Evolutionary conservation across 2,797 vertebrate genomes (phyloP).

Genomic region (Ptychobarbus kaznakovi): DNA sequence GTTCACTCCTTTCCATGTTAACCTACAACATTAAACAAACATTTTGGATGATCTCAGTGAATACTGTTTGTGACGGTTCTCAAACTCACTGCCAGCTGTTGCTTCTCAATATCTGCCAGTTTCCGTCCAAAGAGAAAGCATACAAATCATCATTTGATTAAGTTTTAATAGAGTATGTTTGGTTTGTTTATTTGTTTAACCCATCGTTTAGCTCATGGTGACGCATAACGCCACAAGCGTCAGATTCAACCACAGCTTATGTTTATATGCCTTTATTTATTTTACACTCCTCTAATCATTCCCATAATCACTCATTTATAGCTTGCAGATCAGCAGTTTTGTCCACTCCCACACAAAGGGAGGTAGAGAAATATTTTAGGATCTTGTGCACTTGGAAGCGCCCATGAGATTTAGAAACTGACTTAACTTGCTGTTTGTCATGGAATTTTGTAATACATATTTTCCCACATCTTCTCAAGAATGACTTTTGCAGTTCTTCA

Average conservation of each 20-base stretch:
- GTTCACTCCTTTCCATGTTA: not conserved
- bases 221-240: not conserved
- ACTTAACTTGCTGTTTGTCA: not conserved
- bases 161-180: conserved; percentile 21
- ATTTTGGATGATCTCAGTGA: not conserved
- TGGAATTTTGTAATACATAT: not conserved
- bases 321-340: not conserved
- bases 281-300: not conserved
- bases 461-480: not conserved
- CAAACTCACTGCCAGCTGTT: conserved; percentile 5
- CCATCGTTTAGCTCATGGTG: not conserved
- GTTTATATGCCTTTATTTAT: not conserved
- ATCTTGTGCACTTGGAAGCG: not conserved
- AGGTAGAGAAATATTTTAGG: not conserved
- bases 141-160: not conserved
- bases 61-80: not conserved
- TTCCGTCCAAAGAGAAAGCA: not conserved
- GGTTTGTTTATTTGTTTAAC: conserved; percentile 29
- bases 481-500: not conserved
- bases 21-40: conserved; percentile 13
- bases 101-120: not conserved
- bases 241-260: not conserved
- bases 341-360: conserved; percentile 9
- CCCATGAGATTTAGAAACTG: not conserved
- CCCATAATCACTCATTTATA: not conserved